Evolutionary conservation across 1,140 invertebrate genomes (phyloP).

Genomic region (Alviniconcha marisindica): DNA sequence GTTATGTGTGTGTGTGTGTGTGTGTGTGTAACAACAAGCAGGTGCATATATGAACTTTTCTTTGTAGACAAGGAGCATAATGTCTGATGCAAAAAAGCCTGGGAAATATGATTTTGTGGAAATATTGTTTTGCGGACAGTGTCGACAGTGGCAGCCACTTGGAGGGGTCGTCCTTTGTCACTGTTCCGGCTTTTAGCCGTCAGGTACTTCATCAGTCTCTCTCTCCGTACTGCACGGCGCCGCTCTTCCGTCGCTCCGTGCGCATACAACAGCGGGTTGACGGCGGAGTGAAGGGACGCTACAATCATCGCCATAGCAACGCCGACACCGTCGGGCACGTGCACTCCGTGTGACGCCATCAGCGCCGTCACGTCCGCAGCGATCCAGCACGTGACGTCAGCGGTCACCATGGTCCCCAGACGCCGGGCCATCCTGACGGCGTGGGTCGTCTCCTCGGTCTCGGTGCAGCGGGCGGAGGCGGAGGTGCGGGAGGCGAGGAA

Average conservation of each 20-base stretch:
- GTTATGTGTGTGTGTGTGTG: too few relatives aligned
- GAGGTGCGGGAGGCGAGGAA: slow-evolving; percentile 41
- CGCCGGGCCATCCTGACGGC: slow-evolving; percentile 50
- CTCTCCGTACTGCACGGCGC: too few relatives aligned
- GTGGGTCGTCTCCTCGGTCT: slow-evolving; percentile 40
- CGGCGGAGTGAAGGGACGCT: slow-evolving; percentile 1
- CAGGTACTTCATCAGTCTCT: too few relatives aligned
- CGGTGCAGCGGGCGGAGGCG: neutral
- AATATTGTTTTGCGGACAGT: too few relatives aligned
- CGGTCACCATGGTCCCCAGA: slow-evolving; percentile 44
- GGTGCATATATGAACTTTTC: too few relatives aligned
- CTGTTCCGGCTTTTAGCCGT: too few relatives aligned
- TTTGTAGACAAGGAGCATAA: too few relatives aligned
- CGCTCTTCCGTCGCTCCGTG: too few relatives aligned
- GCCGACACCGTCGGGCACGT: neutral
- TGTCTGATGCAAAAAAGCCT: too few relatives aligned
- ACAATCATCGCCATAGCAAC: slow-evolving; percentile 16
- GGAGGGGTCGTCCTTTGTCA: too few relatives aligned
- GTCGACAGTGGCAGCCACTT: too few relatives aligned
- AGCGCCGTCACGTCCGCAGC: slow-evolving; percentile 52
- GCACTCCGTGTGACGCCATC: slow-evolving; percentile 17
- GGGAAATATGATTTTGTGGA: too few relatives aligned
- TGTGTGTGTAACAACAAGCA: neutral
- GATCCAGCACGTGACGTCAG: slow-evolving; percentile 55
- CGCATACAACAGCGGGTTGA: slow-evolving; percentile 25